Evolutionary conservation across 2,113 vertebrate species (phyloP).

Genomic region (Cebus imitator): DNA sequence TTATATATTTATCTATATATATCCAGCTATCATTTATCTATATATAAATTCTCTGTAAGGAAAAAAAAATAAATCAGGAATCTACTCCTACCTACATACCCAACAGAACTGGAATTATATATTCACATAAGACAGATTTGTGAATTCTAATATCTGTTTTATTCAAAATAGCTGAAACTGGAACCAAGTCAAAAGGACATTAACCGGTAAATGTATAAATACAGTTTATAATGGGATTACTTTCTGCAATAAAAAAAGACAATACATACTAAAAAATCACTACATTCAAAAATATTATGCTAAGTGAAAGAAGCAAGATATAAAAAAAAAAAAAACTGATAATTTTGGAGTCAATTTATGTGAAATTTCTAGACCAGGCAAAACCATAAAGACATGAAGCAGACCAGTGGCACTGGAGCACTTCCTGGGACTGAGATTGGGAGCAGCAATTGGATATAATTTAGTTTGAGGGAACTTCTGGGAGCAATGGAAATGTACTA

Average conservation of each 20-base stretch:
- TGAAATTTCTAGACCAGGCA: background rate
- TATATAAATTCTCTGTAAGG: no score
- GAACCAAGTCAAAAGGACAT: background rate
- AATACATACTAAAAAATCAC: background rate
- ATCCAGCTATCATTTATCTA: no score
- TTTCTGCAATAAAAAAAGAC: background rate
- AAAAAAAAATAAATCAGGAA: background rate
- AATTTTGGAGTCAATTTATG: background rate
- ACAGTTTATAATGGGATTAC: background rate
- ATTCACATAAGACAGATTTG: background rate
- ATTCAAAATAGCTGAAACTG: background rate
- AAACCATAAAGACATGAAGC: background rate
- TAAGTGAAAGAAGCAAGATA: background rate
- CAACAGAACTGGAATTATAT: background rate
- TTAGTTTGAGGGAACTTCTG: background rate
- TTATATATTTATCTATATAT: no score
- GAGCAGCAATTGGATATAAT: background rate
- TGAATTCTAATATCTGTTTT: background rate
- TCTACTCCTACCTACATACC: background rate
- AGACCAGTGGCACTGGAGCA: background rate
- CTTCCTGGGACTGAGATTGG: background rate
- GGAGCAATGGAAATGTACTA: background rate
- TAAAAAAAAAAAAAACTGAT: background rate
- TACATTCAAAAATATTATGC: background rate
- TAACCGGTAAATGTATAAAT: background rate